phyloP scores from a whole-genome alignment of 53 echinoderm and acorn worm species.

The Holothuria leucospilota region DNA sequence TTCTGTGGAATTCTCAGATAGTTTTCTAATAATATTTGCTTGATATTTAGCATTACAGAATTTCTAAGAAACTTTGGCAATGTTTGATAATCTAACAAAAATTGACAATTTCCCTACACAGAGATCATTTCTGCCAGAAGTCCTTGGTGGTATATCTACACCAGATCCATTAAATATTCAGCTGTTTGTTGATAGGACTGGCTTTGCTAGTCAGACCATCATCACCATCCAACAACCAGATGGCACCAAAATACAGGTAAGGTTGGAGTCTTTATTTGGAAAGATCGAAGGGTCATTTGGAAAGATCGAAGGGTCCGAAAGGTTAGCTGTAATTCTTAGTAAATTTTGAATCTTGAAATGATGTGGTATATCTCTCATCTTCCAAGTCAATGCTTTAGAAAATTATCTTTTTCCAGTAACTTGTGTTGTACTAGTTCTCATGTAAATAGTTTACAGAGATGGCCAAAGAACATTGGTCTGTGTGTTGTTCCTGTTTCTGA shows the following conservation, averaged over 20 bases:
- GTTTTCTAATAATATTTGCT: too few relatives aligned
- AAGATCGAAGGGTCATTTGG: background rate
- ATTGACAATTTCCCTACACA: slow-evolving; percentile 30
- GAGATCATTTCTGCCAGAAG: slow-evolving; percentile 89
- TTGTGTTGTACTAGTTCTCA: background rate
- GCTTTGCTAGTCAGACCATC: slow-evolving; percentile 91
- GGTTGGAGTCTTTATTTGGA: background rate
- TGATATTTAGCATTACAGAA: too few relatives aligned
- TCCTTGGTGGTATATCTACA: slow-evolving; percentile 73
- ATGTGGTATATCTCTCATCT: too few relatives aligned
- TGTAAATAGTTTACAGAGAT: background rate
- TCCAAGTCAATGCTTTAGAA: too few relatives aligned
- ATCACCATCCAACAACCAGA: slow-evolving; percentile 94
- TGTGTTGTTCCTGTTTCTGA: background rate
- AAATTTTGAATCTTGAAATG: too few relatives aligned
- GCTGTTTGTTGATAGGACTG: slow-evolving; percentile 88
- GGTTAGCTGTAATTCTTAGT: too few relatives aligned
- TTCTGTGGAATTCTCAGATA: too few relatives aligned
- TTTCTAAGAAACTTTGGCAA: too few relatives aligned
- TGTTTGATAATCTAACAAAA: too few relatives aligned
- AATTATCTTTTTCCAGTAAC: background rate
- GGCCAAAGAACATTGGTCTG: background rate
- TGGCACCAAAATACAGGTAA: slow-evolving; percentile 90
- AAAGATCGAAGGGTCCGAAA: too few relatives aligned
- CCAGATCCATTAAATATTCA: slow-evolving; percentile 91